Evolutionary conservation across 2,113 vertebrate species (phyloP).

Genomic region (Dicaeum eximium): DNA sequence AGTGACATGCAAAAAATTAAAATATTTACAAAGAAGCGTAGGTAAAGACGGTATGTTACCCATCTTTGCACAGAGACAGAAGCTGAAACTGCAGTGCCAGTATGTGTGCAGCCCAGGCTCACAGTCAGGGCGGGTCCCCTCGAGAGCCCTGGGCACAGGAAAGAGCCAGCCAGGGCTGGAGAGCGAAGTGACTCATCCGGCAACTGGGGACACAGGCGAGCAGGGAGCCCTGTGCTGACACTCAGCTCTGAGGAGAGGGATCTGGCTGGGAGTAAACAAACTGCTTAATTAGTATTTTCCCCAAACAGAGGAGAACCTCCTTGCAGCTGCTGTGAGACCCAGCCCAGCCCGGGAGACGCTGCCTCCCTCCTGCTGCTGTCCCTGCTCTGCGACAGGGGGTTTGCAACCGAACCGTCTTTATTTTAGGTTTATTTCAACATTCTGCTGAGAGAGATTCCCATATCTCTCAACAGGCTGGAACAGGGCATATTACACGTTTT

Average conservation of each 20-base stretch:
- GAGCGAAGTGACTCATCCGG: background rate
- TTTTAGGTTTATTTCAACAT: background rate
- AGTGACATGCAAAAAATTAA: background rate
- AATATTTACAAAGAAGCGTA: background rate
- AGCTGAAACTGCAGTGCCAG: background rate
- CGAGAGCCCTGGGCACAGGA: background rate
- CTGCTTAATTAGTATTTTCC: background rate
- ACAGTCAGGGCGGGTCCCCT: background rate
- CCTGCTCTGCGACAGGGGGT: accelerated
- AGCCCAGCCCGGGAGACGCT: background rate
- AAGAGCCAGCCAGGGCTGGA: background rate
- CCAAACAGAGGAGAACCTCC: background rate
- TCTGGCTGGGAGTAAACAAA: background rate
- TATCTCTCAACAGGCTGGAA: background rate
- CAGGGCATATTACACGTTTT: background rate
- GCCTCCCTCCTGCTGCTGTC: background rate
- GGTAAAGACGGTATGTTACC: background rate
- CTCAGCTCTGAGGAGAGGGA: background rate
- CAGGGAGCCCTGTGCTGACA: background rate
- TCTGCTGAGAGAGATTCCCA: background rate
- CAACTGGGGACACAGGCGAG: background rate
- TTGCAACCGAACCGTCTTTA: accelerated
- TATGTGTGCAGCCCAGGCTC: background rate
- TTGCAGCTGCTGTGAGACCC: background rate
- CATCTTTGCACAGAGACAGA: background rate